phyloP scores from a whole-genome alignment of 2,888 invertebrate genomes.

The Drosophila multiciliata region DNA sequence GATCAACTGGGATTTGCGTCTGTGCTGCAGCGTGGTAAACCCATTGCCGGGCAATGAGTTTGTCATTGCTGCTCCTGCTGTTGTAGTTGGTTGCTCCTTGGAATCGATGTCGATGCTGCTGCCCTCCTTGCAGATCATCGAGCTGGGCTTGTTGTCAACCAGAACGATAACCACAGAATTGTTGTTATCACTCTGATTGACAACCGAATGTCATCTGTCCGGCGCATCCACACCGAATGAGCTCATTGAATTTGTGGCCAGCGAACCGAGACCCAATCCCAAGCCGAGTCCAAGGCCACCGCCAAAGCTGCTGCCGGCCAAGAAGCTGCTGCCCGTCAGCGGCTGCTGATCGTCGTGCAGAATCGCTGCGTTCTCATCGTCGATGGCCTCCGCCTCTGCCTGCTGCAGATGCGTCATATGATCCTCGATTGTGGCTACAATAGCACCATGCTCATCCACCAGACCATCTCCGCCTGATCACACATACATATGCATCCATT shows the following conservation, averaged over 20 bases:
- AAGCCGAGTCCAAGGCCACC: conserved; percentile 34
- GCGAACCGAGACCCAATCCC: conserved; percentile 19
- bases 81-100: conserved; percentile 31
- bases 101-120: conserved; percentile 68
- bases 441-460: conserved; percentile 67
- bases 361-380: conserved; percentile 82
- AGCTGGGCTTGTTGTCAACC: conserved; percentile 84
- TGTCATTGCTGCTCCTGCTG: conserved; percentile 52
- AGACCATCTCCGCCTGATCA: conserved; percentile 35
- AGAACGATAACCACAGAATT: conserved; percentile 84
- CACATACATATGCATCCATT: conserved; percentile 6
- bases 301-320: conserved; percentile 78
- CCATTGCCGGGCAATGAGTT: conserved; percentile 64
- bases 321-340: conserved; percentile 81
- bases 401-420: conserved; percentile 67
- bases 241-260: conserved; percentile 74
- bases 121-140: conserved; percentile 84
- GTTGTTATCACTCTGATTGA: conserved; percentile 84
- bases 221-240: conserved; percentile 72
- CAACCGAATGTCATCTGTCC: conserved; percentile 84
- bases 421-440: conserved; percentile 82
- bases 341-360: conserved; percentile 84
- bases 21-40: conserved; percentile 80
- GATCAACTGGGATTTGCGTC: conserved; percentile 84
- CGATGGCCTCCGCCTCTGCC: conserved; percentile 82